Conservation (phyloP, 2,113 vertebrate genomes). For the Acinonyx jubatus region DNA sequence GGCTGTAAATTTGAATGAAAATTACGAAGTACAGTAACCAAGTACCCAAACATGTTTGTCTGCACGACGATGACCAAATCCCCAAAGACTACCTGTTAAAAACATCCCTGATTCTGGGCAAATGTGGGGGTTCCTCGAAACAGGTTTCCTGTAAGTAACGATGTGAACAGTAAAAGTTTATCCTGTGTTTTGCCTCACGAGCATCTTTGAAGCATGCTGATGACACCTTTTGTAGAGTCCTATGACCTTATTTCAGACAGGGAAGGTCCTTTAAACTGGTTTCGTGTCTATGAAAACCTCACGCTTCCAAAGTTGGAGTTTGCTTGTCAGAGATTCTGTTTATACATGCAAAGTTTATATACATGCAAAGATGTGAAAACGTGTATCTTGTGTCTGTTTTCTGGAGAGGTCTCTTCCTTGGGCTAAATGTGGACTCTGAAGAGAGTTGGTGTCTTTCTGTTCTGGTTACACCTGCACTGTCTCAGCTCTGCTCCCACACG, state of each 20-base stretch:
- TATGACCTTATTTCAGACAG: background rate
- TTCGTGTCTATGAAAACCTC: background rate
- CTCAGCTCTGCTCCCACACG: background rate
- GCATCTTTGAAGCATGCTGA: background rate
- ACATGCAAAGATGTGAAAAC: background rate
- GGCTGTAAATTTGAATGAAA: background rate
- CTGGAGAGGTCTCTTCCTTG: background rate
- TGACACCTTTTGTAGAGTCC: background rate
- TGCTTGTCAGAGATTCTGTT: background rate
- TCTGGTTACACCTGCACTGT: background rate
- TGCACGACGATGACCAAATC: background rate
- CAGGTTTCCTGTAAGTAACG: background rate
- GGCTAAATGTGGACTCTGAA: background rate
- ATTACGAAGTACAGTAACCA: background rate
- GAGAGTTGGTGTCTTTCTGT: background rate
- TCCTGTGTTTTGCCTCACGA: background rate
- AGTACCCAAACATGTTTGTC: background rate
- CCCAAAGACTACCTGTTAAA: background rate
- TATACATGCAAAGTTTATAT: background rate
- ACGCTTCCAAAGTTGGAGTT: background rate
- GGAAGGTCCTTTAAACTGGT: background rate
- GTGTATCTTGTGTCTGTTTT: background rate
- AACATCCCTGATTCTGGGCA: background rate
- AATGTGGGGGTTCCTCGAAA: background rate
- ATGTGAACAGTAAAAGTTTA: background rate